Base-by-base conservation (phyloP, 2,113 vertebrate genomes). In the Lepus timidus region DNA sequence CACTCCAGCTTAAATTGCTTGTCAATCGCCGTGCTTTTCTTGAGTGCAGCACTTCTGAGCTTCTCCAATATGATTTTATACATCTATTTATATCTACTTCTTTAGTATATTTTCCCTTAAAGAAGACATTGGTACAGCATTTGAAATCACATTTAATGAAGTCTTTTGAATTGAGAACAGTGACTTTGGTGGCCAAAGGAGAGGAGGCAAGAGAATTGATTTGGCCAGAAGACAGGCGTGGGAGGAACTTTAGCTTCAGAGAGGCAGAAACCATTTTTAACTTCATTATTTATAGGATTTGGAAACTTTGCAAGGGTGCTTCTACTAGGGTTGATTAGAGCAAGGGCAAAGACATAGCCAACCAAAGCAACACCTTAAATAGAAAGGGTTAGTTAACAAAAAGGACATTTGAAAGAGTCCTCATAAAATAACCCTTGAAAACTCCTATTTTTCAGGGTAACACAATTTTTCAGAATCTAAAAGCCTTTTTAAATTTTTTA, bases 1-100 rank as follows among this genome's bases (percentile, higher is more conserved):
- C 97, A 97, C 97, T 98, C 85, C 80, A 97, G 97, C 95, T 98
- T 98, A 98, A 98, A 98, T 98, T 98, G 98, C 98, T 98, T 98
- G 98, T 98, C 98, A 98, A 97, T 98, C 98, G 96, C 96, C 94
- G 86, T 97, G 97, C 98, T 97, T 88, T 98, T 97, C 98, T 98
- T 97, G 97, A 97, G 97, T 94, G 96, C 96, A 96, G 95, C 64
- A 97, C 97, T 98, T 98, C 96, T 67, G 89, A 98, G 98, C 97
- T 97, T 96, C 97, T 98, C 98, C 94, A 97, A 91, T 96, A 97
- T 70, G 90, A 98, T 98, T 98, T 98, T 97, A 97, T 97, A 97
- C 96, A 85, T 98, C 98, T 98, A 98, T 98, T 98, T 98, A 98
- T 98, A 98, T 97, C 94, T 94, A 97, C 97, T 98, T 97, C 97